Evolutionary conservation across 1,140 invertebrate genomes (phyloP).

Genomic region (Drosophila lacertosa): DNA sequence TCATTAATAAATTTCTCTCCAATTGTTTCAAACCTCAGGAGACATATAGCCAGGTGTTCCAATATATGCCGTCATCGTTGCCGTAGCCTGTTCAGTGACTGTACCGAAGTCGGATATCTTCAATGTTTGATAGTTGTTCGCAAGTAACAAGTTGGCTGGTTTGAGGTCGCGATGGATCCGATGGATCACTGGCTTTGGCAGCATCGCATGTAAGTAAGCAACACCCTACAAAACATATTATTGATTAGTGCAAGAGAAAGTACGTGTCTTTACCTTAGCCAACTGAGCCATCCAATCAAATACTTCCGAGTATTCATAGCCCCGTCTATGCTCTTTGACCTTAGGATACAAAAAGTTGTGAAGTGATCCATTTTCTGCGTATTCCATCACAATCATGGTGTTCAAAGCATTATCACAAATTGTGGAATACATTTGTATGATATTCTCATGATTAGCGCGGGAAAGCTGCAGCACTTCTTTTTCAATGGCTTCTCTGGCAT

Average conservation of each 20-base stretch:
- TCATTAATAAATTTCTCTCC: no score
- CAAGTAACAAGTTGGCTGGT: background rate
- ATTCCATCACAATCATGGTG: slow-evolving; percentile 6
- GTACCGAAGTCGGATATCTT: slow-evolving; percentile 25
- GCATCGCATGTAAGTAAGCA: background rate
- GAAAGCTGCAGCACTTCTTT: background rate
- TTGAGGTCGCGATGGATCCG: slow-evolving; percentile 1
- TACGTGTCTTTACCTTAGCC: background rate
- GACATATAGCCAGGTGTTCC: slow-evolving; percentile 9
- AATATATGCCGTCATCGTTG: background rate
- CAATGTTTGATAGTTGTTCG: background rate
- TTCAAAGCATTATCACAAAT: background rate
- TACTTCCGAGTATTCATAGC: background rate
- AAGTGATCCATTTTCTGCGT: background rate
- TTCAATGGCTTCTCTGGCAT: background rate
- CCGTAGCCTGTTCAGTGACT: background rate
- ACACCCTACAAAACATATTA: background rate
- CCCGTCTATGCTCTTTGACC: no score
- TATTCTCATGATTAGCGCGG: background rate
- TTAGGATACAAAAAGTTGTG: background rate
- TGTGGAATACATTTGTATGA: background rate
- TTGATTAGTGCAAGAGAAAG: background rate
- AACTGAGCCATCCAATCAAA: slow-evolving; percentile 2
- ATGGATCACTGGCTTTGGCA: slow-evolving; percentile 1
- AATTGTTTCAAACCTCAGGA: slow-evolving; percentile 15